Conservation (phyloP, 37 sponge, comb jelly and placozoan genomes). For the Petrosia ficiformis region DNA sequence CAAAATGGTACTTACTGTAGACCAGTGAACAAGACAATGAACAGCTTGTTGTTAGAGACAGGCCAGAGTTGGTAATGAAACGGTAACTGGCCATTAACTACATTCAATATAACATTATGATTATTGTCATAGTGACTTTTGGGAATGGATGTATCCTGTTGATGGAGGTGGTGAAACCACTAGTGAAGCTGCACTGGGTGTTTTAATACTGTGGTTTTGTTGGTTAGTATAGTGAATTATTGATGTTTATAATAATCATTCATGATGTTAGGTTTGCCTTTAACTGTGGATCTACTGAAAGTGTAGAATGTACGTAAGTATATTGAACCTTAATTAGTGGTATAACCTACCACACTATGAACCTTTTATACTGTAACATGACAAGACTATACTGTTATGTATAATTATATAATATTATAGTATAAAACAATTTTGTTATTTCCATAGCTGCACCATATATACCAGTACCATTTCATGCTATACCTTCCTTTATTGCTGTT, state of each 20-base stretch:
- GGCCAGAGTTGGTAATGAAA: neutral
- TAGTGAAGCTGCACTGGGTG: conserved; percentile 85
- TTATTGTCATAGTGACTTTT: conserved; percentile 36
- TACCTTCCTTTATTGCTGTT: conserved; percentile 76
- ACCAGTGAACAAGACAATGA: too few species aligned
- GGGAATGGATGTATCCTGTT: conserved; percentile 84
- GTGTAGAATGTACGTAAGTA: conserved; percentile 51
- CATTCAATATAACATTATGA: neutral
- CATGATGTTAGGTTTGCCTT: conserved; percentile 79
- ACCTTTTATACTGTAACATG: neutral
- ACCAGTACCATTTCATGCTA: conserved; percentile 45
- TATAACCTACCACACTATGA: neutral
- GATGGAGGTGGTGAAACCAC: conserved; percentile 75
- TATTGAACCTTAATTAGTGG: neutral
- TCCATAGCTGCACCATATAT: neutral
- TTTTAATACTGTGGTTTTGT: conserved; percentile 88
- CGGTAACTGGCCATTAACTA: neutral
- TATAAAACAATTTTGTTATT: neutral
- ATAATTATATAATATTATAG: neutral
- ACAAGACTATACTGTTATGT: neutral
- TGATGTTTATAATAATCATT: neutral
- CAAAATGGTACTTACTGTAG: too few species aligned
- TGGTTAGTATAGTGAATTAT: conserved; percentile 44
- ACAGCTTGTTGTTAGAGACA: neutral
- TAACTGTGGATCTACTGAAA: conserved; percentile 93